Base-by-base conservation (phyloP, 23 tunicate genomes). In the Trididemnum miniatum region DNA sequence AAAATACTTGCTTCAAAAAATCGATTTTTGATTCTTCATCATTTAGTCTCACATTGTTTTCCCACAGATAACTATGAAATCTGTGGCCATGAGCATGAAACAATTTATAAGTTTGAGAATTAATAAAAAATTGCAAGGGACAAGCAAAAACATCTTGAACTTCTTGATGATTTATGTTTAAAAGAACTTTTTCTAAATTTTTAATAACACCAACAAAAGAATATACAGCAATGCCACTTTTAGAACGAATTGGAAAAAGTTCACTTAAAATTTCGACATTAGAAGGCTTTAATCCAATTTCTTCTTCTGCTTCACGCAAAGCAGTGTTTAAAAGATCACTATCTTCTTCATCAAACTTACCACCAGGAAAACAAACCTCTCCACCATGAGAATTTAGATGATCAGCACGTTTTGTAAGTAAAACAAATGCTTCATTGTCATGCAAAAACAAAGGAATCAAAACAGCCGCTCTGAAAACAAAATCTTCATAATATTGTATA, bases 291-390 rank as follows among this genome's bases (percentile, higher is more conserved):
- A 89, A 62, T 1, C 95, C 95, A 35, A 89, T 84, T 59, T 89
- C 95, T 78, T 89, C 95, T 26, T 79, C 69, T 2, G 88, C 59
- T 83, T 89, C 95, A 4, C 95, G 65, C 25, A 83, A 34, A 2
- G 95, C 95, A 22, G 95, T 78, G 24, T 83, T 79, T 5, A 50
- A 25, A 23, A 65, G 18, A 40, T 32, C 18, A 28, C 18, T 74
- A 35, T 89, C 95, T 26, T 39, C 65, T 31, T 79, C 77, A 71
- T 89, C 95, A 18, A 25, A 65, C 60, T 89, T 89, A 1, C 95
- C 95, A 71, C 95, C 95, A 0, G 95, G 95, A 25, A 89, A 79
- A 25, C 87, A 71, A 24, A 74, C 87, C 24, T 83, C 80, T 31
- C 81, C 81, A 3, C 59, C 26, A 35, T 73, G 81, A 23, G 32